Percentiles rank a stretch among this genome's conserved stretches.
phyloP scores from a whole-genome alignment of 1,140 invertebrate genomes.

The Zaprionus gabonicus region DNA sequence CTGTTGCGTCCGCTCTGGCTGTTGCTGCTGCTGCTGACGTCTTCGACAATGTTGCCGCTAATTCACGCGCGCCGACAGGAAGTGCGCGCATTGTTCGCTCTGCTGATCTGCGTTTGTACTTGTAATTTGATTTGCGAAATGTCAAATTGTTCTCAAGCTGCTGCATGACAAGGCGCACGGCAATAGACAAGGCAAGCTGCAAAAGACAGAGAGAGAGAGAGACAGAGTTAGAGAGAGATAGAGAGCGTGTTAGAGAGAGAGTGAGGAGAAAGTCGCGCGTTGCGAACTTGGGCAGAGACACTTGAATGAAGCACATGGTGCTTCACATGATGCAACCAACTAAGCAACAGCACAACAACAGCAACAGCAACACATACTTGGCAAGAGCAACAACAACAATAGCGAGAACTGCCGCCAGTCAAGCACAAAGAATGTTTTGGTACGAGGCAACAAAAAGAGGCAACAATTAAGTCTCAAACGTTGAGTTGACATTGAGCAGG shows the following conservation, averaged over 20 bases:
- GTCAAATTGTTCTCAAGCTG: slow-evolving; percentile 76
- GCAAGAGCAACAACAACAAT: slow-evolving; percentile 20
- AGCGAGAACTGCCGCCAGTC: slow-evolving; percentile 51
- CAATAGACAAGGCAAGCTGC: slow-evolving; percentile 45
- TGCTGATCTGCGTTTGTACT: slow-evolving; percentile 77
- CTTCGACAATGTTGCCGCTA: slow-evolving; percentile 72
- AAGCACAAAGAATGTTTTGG: slow-evolving; percentile 74
- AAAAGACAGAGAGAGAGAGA: slow-evolving; percentile 29
- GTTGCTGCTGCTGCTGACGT: slow-evolving; percentile 44
- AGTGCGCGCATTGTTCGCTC: slow-evolving; percentile 58
- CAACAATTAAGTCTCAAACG: slow-evolving; percentile 82
- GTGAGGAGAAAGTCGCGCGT: slow-evolving; percentile 20
- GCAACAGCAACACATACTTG: slow-evolving; percentile 2
- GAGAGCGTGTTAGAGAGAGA: slow-evolving; percentile 3
- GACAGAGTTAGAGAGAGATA: not conserved
- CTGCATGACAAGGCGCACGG: slow-evolving; percentile 61
- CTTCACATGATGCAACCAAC: slow-evolving; percentile 68
- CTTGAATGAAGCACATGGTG: slow-evolving; percentile 58
- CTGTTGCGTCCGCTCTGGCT: slow-evolving; percentile 5
- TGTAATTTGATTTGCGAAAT: slow-evolving; percentile 84
- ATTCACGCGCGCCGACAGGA: slow-evolving; percentile 62
- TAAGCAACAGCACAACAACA: slow-evolving; percentile 22
- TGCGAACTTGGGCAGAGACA: slow-evolving; percentile 5
- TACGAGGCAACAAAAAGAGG: slow-evolving; percentile 57
- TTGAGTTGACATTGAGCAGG: slow-evolving; percentile 82